These are phyloP conservation scores for Pygathrix nemaeus DNA, from an alignment of 2,113 vertebrate genomes.

Conservation along the genomic window DNA sequence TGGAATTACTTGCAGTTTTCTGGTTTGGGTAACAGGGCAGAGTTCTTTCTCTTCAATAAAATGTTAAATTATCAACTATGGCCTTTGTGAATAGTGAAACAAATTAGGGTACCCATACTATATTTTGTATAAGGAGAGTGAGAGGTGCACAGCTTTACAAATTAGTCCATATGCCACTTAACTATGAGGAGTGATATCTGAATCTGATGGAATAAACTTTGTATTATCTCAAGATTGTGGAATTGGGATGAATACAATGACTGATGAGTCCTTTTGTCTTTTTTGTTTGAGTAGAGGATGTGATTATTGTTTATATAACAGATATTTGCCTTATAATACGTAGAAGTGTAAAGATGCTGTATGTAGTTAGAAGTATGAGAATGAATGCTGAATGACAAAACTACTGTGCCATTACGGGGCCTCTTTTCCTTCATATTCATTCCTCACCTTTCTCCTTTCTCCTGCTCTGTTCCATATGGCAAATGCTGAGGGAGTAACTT, in stretches of 20 bases:
- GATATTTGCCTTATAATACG: not conserved
- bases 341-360: not conserved
- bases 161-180: not conserved
- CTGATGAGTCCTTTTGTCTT: not conserved
- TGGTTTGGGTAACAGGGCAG: not conserved
- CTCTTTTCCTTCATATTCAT: not conserved
- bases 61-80: not conserved
- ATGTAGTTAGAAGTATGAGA: not conserved
- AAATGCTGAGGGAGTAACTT: not conserved
- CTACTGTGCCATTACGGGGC: not conserved
- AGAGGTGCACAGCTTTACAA: not conserved
- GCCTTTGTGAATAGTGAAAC: not conserved
- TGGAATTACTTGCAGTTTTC: not conserved
- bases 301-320: not conserved
- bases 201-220: not conserved
- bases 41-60: not conserved
- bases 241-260: not conserved
- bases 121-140: not conserved
- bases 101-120: not conserved
- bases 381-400: not conserved
- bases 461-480: not conserved
- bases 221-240: not conserved
- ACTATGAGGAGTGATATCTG: not conserved
- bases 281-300: not conserved
- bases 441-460: not conserved